These are phyloP conservation scores for Regulus satrapa DNA, from an alignment of 2,113 vertebrate genomes.

Conservation along the genomic window DNA sequence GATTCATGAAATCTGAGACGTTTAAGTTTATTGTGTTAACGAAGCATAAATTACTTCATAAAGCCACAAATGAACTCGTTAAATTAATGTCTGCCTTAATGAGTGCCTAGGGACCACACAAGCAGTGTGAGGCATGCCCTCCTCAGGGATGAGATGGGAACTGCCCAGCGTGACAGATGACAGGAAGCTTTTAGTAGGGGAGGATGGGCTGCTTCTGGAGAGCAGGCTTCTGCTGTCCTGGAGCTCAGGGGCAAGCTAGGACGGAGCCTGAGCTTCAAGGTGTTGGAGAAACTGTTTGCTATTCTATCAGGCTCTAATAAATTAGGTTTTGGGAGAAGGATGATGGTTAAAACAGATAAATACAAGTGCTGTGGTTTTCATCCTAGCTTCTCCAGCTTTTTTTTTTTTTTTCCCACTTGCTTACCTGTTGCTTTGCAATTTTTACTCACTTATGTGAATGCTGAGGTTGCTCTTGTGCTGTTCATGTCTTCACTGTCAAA, in stretches of 20 bases:
- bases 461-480: neutral
- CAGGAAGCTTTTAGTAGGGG: neutral
- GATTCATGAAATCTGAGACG: rapidly evolving
- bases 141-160: neutral
- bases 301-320: neutral
- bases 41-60: neutral
- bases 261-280: neutral
- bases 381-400: neutral
- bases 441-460: neutral
- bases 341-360: neutral
- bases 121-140: neutral
- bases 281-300: neutral
- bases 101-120: neutral
- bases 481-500: neutral
- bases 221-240: neutral
- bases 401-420: neutral
- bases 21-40: neutral
- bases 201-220: neutral
- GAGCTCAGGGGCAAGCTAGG: neutral
- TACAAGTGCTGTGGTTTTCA: neutral
- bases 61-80: neutral
- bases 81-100: neutral
- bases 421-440: neutral
- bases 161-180: rapidly evolving
- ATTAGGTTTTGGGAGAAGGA: neutral